Conservation (phyloP, 2,113 vertebrate species). For the Cyprinodon variegatus region DNA sequence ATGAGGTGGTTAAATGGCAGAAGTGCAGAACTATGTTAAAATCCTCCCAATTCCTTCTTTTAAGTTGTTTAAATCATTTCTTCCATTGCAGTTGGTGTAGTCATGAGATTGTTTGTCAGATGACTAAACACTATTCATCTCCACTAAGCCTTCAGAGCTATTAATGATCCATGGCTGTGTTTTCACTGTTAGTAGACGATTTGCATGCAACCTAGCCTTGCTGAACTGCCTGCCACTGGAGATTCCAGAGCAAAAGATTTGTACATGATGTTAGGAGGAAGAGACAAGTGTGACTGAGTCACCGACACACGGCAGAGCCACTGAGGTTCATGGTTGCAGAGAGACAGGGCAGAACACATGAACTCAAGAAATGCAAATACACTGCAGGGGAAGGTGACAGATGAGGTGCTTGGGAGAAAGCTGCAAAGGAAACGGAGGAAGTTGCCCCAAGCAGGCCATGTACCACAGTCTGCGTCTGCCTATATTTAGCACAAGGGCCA, state of each 20-base stretch:
- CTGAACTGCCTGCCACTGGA: conserved; percentile 9
- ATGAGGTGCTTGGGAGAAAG: conserved; percentile 35
- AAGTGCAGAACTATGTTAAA: neutral
- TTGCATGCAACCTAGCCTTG: conserved; percentile 9
- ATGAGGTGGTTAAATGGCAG: neutral
- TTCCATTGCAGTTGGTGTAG: neutral
- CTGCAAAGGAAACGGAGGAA: conserved; percentile 25
- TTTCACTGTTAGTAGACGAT: conserved; percentile 1
- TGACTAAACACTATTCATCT: conserved; percentile 34
- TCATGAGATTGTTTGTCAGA: conserved; percentile 27
- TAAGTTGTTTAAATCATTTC: neutral
- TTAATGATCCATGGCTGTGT: conserved; percentile 9
- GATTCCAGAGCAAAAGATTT: conserved; percentile 20
- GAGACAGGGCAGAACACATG: conserved; percentile 1
- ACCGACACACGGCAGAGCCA: conserved; percentile 36
- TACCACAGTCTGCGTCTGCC: conserved; percentile 30
- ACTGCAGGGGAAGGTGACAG: conserved; percentile 27
- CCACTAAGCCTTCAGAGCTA: conserved; percentile 1
- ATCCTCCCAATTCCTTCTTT: neutral
- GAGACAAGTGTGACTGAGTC: conserved; percentile 64
- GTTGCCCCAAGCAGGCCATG: conserved; percentile 28
- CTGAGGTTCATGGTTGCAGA: conserved; percentile 22
- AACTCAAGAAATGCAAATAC: conserved; percentile 13
- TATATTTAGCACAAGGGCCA: conserved; percentile 77
- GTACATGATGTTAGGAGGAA: conserved; percentile 50